phyloP scores from a whole-genome alignment of 23 tunicate species.

The Styela plicata region DNA sequence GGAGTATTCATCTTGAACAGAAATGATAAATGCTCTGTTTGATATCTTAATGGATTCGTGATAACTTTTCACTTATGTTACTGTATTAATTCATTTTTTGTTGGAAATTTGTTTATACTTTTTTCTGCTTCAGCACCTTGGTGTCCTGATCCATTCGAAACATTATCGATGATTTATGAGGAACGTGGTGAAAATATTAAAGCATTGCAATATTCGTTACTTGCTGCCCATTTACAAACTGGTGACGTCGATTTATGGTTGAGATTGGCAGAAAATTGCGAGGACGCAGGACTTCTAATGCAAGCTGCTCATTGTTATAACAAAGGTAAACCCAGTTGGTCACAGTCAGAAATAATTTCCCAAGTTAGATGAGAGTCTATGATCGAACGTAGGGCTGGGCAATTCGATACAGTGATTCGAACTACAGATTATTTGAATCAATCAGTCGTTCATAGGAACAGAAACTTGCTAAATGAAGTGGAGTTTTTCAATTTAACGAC shows the following conservation, averaged over 20 bases:
- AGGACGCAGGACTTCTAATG: slow-evolving; percentile 40
- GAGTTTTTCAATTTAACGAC: no score
- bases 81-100: not conserved
- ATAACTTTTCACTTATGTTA: not conserved
- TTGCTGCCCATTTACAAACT: slow-evolving; percentile 69
- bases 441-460: no score
- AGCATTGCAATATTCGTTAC: slow-evolving; percentile 52
- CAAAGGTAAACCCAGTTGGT: slow-evolving; percentile 69
- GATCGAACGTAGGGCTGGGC: no score
- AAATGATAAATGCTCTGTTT: no score
- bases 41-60: no score
- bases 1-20: no score
- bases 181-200: slow-evolving; percentile 55
- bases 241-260: slow-evolving; percentile 63
- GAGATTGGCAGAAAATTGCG: slow-evolving; percentile 55
- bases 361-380: no score
- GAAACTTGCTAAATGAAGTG: no score
- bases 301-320: slow-evolving; percentile 74
- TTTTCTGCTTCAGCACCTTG: slow-evolving; percentile 50
- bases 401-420: no score
- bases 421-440: no score
- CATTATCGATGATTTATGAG: slow-evolving; percentile 81
- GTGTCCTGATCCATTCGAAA: slow-evolving; percentile 79
- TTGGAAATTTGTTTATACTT: not conserved
- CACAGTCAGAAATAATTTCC: no score